Evolutionary conservation across 2,888 invertebrate species (phyloP).

Genomic region (Andrena trimmerana): DNA sequence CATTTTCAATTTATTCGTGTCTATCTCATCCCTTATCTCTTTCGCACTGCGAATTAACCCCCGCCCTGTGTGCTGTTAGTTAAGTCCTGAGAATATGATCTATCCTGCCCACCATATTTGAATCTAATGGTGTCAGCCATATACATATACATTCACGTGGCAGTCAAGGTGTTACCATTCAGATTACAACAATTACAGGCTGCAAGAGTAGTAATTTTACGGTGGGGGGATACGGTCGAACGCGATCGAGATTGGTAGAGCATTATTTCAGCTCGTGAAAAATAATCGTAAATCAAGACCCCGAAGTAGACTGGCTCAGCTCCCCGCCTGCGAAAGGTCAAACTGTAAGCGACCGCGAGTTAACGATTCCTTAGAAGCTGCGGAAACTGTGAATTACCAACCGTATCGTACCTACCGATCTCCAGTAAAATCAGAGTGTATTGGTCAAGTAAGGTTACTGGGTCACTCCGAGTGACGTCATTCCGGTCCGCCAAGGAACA

Average conservation of each 20-base stretch:
- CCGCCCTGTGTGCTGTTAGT: too few species aligned
- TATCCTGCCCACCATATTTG: neutral
- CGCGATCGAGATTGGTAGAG: conserved; percentile 18
- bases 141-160: neutral
- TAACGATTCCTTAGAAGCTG: conserved; percentile 48
- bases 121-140: neutral
- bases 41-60: too few species aligned
- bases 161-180: neutral
- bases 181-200: neutral
- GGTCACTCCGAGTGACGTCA: conserved; percentile 79
- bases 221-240: conserved; percentile 4
- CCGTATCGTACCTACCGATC: conserved; percentile 59
- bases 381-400: conserved; percentile 57
- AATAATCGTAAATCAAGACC: conserved; percentile 9
- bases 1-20: too few species aligned
- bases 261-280: conserved; percentile 10
- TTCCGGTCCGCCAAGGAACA: conserved; percentile 70
- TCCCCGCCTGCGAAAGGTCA: conserved; percentile 31
- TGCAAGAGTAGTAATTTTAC: conserved; percentile 7
- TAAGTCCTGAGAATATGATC: neutral
- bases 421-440: conserved; percentile 33
- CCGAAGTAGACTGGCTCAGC: neutral
- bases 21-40: too few species aligned
- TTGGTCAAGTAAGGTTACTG: conserved; percentile 82
- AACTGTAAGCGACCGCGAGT: neutral